These are phyloP conservation scores for Cinclus mexicanus DNA, from an alignment of 2,113 vertebrate genomes.

Conservation along the genomic window DNA sequence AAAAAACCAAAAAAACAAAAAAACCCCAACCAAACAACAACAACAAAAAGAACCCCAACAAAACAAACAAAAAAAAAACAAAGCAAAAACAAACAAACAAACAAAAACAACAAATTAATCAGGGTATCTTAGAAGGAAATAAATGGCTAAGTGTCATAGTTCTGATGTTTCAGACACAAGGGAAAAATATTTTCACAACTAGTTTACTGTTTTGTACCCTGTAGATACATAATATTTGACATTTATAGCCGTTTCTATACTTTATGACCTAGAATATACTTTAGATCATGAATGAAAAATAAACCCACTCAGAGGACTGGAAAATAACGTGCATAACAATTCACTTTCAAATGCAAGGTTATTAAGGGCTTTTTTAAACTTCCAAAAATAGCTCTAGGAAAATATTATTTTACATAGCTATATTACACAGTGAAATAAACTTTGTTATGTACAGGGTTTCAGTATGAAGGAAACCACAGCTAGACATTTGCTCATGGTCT, in stretches of 20 bases:
- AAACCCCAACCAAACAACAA: background rate
- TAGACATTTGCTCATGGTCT: background rate
- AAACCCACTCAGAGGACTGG: slow-evolving; percentile 57
- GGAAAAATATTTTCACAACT: slow-evolving; percentile 65
- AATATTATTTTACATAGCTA: slow-evolving; percentile 74
- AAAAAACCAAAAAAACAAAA: too few species aligned
- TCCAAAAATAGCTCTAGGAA: slow-evolving; percentile 77
- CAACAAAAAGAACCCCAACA: background rate
- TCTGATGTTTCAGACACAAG: slow-evolving; percentile 28
- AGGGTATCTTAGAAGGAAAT: background rate
- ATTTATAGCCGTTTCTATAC: slow-evolving; percentile 54
- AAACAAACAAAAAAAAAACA: background rate
- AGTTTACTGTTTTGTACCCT: slow-evolving; percentile 64
- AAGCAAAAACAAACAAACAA: background rate
- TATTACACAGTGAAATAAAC: slow-evolving; percentile 70
- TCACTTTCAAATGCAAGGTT: slow-evolving; percentile 63
- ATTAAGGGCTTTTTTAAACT: slow-evolving; percentile 45
- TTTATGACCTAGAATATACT: slow-evolving; percentile 65
- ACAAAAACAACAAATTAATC: background rate
- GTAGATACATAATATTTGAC: slow-evolving; percentile 65
- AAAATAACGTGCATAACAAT: slow-evolving; percentile 58
- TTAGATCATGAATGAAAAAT: slow-evolving; percentile 72
- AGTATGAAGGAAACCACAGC: slow-evolving; percentile 40
- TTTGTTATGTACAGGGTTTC: slow-evolving; percentile 65
- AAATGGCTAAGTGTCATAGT: background rate